Percentiles rank a stretch among this genome's conserved stretches.
Evolutionary conservation across 2,797 vertebrate species (phyloP).

Genomic region (Nannoperca obscura): DNA sequence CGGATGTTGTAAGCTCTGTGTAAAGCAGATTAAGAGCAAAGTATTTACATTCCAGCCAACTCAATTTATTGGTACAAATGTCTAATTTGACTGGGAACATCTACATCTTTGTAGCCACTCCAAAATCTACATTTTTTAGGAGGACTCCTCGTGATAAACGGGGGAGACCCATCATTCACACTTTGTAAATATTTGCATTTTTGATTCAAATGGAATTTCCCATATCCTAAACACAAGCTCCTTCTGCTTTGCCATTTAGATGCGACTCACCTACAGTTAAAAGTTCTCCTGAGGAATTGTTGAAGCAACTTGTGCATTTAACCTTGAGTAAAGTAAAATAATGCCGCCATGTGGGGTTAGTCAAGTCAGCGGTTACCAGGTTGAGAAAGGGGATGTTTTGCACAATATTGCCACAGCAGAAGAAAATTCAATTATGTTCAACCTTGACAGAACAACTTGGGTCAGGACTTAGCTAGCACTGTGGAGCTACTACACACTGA

Average conservation of each 20-base stretch:
- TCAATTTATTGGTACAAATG: background rate
- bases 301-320: background rate
- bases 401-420: conserved; percentile 44
- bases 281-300: background rate
- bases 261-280: background rate
- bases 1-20: conserved; percentile 13
- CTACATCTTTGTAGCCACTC: background rate
- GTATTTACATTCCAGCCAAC: conserved; percentile 32
- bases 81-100: background rate
- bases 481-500: conserved; percentile 77
- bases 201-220: conserved; percentile 31
- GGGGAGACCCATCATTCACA: background rate
- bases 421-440: conserved; percentile 73
- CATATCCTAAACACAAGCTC: conserved; percentile 9
- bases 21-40: conserved; percentile 25
- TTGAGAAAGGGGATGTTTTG: conserved; percentile 32
- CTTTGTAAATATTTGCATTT: conserved; percentile 61
- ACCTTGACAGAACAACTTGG: conserved; percentile 73
- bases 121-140: conserved; percentile 1
- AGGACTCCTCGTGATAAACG: conserved; percentile 12
- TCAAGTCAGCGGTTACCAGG: conserved; percentile 24
- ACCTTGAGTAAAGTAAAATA: conserved; percentile 12
- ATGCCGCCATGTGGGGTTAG: background rate
- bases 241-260: background rate
- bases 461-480: conserved; percentile 55